Percentiles rank a stretch among this genome's conserved stretches.
Evolutionary conservation across 2,888 invertebrate genomes (phyloP).

Genomic region (Dolichopus griseipennis): DNA sequence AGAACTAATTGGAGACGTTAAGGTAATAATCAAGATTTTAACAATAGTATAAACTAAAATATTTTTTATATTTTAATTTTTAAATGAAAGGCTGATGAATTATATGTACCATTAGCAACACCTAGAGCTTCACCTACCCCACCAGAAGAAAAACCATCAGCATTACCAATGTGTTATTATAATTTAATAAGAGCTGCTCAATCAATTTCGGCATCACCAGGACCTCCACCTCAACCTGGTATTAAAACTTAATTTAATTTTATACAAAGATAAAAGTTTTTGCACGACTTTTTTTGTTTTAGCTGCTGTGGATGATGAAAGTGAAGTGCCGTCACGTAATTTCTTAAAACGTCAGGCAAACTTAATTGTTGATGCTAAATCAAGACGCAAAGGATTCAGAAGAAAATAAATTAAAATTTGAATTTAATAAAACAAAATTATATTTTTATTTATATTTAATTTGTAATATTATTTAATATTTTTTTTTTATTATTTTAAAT

Average conservation of each 20-base stretch:
- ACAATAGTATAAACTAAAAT: conserved; percentile 18
- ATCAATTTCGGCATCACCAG: conserved; percentile 40
- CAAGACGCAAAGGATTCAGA: conserved; percentile 60
- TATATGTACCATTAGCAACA: conserved; percentile 29
- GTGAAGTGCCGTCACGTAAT: conserved; percentile 71
- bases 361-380: conserved; percentile 72
- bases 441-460: no score
- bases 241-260: neutral
- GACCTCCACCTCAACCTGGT: conserved; percentile 40
- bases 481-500: no score
- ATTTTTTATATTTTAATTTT: conserved; percentile 16
- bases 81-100: conserved; percentile 24
- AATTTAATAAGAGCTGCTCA: conserved; percentile 39
- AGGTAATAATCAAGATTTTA: conserved; percentile 21
- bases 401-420: conserved; percentile 22
- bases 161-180: conserved; percentile 42
- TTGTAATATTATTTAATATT: no score
- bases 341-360: conserved; percentile 75
- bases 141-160: conserved; percentile 38
- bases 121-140: conserved; percentile 30
- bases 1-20: conserved; percentile 22
- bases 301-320: conserved; percentile 66
- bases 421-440: neutral
- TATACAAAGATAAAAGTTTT: neutral
- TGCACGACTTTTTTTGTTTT: neutral